Percentiles rank a stretch among this genome's conserved stretches.
Conservation (phyloP, 2,888 invertebrate genomes). For the Dicyrtoma fusca region DNA sequence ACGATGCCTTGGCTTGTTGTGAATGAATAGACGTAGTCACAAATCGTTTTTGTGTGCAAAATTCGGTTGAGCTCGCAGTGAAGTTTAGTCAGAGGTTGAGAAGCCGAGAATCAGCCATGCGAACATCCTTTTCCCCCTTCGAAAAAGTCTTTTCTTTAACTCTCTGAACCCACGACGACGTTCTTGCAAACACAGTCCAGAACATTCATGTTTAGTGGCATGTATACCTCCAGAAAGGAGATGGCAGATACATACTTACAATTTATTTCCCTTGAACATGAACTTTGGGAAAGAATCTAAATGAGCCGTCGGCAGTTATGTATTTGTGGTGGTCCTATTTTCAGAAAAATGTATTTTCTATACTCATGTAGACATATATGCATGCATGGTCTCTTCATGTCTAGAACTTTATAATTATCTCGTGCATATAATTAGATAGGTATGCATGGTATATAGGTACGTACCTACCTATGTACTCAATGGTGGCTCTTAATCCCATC, state of each 20-base stretch:
- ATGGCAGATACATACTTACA: slow-evolving; percentile 15
- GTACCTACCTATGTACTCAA: no score
- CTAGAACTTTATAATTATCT: no score
- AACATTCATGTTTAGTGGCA: not conserved
- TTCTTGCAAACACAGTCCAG: not conserved
- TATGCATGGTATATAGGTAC: no score
- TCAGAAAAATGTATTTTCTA: slow-evolving; percentile 29
- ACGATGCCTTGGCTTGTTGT: slow-evolving; percentile 17
- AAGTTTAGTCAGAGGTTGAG: slow-evolving; percentile 23
- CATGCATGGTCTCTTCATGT: no score
- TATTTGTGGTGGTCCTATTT: slow-evolving; percentile 33
- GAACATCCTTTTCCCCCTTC: slow-evolving; percentile 29
- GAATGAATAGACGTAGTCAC: slow-evolving; percentile 32
- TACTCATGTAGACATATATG: no score
- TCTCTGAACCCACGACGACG: not conserved
- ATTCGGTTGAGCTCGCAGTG: slow-evolving; percentile 32
- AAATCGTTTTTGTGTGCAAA: slow-evolving; percentile 36
- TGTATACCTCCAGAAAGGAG: no score
- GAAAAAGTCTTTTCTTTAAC: slow-evolving; percentile 19
- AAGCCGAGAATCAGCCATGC: slow-evolving; percentile 33
- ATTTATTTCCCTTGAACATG: slow-evolving; percentile 26
- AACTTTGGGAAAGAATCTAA: slow-evolving; percentile 34
- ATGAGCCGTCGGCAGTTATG: slow-evolving; percentile 34
- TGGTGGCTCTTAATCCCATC: no score
- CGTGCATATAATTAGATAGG: no score